Conservation (phyloP, 1,140 invertebrate genomes). For the Meloidogyne floridensis region DNA sequence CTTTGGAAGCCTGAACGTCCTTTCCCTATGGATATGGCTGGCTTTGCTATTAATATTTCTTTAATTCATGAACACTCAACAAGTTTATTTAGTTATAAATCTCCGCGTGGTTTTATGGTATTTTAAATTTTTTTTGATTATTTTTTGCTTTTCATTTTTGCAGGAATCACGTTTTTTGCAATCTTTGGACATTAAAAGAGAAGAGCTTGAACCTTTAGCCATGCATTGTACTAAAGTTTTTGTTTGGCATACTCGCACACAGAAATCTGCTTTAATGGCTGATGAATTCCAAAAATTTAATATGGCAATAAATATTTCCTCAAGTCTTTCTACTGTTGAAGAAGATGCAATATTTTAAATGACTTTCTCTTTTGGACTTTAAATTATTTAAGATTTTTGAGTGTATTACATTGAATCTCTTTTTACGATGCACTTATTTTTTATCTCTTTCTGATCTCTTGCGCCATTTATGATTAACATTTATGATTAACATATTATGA, state of each 20-base stretch:
- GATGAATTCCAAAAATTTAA: conserved; percentile 31
- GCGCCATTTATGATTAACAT: too few relatives aligned
- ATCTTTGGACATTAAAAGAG: conserved; percentile 38
- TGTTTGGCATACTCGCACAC: conserved; percentile 55
- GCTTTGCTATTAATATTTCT: conserved; percentile 62
- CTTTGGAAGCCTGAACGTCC: conserved; percentile 59
- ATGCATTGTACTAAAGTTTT: conserved; percentile 61
- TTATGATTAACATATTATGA: too few relatives aligned
- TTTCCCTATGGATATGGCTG: conserved; percentile 66
- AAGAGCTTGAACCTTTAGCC: conserved; percentile 60
- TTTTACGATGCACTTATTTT: neutral
- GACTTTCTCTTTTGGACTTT: conserved; percentile 4
- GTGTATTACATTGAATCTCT: conserved; percentile 16
- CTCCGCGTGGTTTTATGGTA: conserved; percentile 62
- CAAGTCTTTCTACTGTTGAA: conserved; percentile 22
- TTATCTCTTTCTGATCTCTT: neutral
- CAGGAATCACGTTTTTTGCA: conserved; percentile 61
- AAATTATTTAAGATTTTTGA: conserved; percentile 6
- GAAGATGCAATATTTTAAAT: conserved; percentile 26
- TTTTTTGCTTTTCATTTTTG: conserved; percentile 25
- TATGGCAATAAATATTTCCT: neutral
- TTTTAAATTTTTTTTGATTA: conserved; percentile 1
- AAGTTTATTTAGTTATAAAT: conserved; percentile 54
- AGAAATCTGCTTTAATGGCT: conserved; percentile 39
- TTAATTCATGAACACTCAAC: conserved; percentile 50